phyloP scores from a whole-genome alignment of 2,797 vertebrate species.

The Sciurus vulgaris region DNA sequence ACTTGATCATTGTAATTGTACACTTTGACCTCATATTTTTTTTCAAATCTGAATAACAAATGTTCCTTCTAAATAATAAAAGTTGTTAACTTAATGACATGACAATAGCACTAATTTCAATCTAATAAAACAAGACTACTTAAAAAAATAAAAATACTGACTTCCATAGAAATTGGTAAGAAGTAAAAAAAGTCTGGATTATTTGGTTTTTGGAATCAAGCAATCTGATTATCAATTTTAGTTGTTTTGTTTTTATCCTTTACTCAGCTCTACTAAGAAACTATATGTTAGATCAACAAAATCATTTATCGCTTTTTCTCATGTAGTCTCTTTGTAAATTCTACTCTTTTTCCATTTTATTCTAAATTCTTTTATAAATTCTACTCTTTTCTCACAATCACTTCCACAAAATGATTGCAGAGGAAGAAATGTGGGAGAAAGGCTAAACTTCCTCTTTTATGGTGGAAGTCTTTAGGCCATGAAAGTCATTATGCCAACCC shows the following conservation, averaged over 20 bases:
- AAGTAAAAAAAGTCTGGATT: neutral
- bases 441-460: neutral
- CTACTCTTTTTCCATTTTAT: too few species aligned
- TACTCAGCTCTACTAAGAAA: neutral
- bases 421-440: constrained; percentile 22
- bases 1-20: neutral
- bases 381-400: neutral
- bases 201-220: neutral
- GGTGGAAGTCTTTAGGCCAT: neutral
- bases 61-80: constrained; percentile 46
- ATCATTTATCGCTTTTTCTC: neutral
- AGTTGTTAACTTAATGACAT: constrained; percentile 11
- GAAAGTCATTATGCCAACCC: neutral
- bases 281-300: neutral
- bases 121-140: neutral
- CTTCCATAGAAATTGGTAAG: constrained; percentile 5
- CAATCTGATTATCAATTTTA: constrained; percentile 12
- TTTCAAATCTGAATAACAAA: constrained; percentile 12
- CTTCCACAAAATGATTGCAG: neutral
- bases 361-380: neutral
- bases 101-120: neutral
- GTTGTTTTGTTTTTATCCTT: neutral
- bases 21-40: neutral
- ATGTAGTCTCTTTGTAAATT: neutral
- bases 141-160: neutral